phyloP scores from a whole-genome alignment of 37 sponge, comb jelly and placozoan genomes.

The Petrosia ficiformis region DNA sequence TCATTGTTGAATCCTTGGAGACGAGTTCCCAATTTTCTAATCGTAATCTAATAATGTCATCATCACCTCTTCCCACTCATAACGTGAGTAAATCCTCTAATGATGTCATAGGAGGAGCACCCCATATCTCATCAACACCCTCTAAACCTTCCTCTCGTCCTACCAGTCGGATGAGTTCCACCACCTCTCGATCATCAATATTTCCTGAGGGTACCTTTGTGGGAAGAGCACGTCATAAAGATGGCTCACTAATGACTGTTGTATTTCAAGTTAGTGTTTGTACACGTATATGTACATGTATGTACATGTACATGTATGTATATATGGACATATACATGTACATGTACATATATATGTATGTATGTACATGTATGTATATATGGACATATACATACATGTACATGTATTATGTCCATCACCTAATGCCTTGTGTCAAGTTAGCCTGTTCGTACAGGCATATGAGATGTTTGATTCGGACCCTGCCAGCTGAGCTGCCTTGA shows the following conservation, averaged over 20 bases:
- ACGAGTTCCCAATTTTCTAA: not conserved
- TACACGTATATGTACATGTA: not conserved
- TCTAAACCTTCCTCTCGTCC: not conserved
- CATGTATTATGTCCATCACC: no score
- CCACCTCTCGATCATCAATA: constrained; percentile 26
- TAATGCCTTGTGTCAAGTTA: no score
- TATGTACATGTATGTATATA: no score
- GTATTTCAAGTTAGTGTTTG: constrained; percentile 62
- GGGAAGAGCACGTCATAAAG: constrained; percentile 80
- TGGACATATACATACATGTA: no score
- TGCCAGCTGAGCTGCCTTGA: no score
- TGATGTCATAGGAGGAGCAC: not conserved
- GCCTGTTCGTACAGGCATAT: no score
- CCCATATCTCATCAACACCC: not conserved
- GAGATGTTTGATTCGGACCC: no score
- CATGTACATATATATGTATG: no score
- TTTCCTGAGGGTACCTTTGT: constrained; percentile 71
- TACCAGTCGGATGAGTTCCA: constrained; percentile 16
- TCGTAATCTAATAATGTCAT: not conserved
- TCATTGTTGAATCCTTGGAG: not conserved
- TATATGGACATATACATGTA: no score
- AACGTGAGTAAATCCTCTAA: not conserved
- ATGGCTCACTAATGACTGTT: constrained; percentile 69
- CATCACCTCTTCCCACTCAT: not conserved
- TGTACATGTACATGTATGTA: not conserved